Evolutionary conservation across 2,888 invertebrate species (phyloP).

Genomic region (Cryptophagus acutangulus): DNA sequence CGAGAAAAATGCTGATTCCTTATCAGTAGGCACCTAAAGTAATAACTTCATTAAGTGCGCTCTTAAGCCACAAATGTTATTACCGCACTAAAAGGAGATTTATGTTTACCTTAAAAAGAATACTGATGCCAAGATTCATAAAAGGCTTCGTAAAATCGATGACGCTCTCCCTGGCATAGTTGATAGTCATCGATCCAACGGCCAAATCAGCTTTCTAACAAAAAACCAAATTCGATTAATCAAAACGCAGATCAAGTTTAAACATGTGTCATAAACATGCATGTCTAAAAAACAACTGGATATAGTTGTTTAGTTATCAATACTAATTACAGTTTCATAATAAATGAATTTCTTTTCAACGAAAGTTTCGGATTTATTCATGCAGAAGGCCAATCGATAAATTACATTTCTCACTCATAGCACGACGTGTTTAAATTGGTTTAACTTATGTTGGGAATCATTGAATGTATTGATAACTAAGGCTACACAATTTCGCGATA

Average conservation of each 20-base stretch:
- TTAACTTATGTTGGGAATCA: too few species aligned
- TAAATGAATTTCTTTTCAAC: too few species aligned
- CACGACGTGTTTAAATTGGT: too few species aligned
- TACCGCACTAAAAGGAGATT: too few species aligned
- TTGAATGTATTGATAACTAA: too few species aligned
- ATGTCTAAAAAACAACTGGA: constrained; percentile 1
- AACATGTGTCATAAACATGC: not conserved
- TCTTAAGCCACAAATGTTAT: too few species aligned
- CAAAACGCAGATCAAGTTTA: not conserved
- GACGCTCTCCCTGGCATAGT: constrained; percentile 81
- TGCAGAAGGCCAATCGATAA: not conserved
- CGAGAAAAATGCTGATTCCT: constrained; percentile 58
- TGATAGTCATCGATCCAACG: constrained; percentile 86
- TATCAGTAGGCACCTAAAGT: constrained; percentile 56
- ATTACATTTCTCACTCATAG: not conserved
- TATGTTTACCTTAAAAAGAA: constrained; percentile 71
- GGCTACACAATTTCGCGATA: too few species aligned
- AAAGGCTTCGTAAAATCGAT: constrained; percentile 91
- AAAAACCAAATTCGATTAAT: constrained; percentile 8
- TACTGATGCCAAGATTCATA: constrained; percentile 86
- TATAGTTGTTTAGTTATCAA: too few species aligned
- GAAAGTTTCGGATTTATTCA: too few species aligned
- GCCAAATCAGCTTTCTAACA: constrained; percentile 80
- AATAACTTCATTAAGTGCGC: too few species aligned
- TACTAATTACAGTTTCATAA: too few species aligned